Conservation (phyloP, 2,797 vertebrate species). For the Siniperca scherzeri region DNA sequence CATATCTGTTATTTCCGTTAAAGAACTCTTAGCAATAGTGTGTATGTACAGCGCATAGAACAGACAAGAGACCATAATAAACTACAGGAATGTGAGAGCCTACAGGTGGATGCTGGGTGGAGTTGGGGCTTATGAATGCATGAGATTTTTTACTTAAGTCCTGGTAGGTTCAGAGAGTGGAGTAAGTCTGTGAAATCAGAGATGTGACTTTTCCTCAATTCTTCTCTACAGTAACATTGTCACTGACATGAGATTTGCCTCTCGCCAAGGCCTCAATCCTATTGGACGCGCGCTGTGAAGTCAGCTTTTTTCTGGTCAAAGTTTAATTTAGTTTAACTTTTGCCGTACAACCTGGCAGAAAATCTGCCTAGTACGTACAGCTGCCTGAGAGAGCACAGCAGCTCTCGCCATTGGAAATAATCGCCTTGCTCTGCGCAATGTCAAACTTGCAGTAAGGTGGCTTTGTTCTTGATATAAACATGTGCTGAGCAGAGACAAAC, state of each 20-base stretch:
- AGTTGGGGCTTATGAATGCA: too few relatives aligned
- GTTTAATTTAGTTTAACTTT: not conserved
- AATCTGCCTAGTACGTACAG: not conserved
- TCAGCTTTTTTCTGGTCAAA: not conserved
- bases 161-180: not conserved
- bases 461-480: not conserved
- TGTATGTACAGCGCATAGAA: too few relatives aligned
- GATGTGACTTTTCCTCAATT: not conserved
- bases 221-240: not conserved
- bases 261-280: not conserved
- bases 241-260: not conserved
- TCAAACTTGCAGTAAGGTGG: not conserved
- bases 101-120: too few relatives aligned
- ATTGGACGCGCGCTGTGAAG: not conserved
- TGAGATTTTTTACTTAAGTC: not conserved
- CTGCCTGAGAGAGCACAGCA: not conserved
- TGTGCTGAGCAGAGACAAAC: not conserved
- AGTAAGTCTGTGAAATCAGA: not conserved
- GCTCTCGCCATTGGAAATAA: not conserved
- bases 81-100: too few relatives aligned
- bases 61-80: too few relatives aligned
- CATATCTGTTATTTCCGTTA: not conserved
- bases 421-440: not conserved
- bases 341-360: slow-evolving; percentile 12
- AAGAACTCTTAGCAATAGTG: not conserved